Evolutionary conservation across 2,888 invertebrate genomes (phyloP).

Genomic region (Acrobasis consociella): DNA sequence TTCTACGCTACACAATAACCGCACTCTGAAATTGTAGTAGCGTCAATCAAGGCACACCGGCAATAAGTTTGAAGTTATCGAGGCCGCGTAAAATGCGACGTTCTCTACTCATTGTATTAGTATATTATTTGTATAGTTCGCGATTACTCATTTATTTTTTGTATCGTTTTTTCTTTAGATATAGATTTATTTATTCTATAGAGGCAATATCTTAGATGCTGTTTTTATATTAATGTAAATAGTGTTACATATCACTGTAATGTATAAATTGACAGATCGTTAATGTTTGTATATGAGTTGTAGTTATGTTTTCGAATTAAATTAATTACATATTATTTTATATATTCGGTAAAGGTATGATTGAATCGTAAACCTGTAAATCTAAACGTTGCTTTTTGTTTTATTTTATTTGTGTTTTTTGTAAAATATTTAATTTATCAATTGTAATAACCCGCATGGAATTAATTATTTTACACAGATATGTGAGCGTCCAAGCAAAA

Average conservation of each 20-base stretch:
- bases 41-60: too few species aligned
- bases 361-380: not conserved
- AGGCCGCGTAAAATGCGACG: not conserved
- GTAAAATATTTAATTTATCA: constrained; percentile 28
- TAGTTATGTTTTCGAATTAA: constrained; percentile 20
- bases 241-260: constrained; percentile 65
- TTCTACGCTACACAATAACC: too few species aligned
- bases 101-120: constrained; percentile 37
- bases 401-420: constrained; percentile 31
- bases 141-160: constrained; percentile 35
- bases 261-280: constrained; percentile 49
- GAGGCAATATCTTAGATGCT: constrained; percentile 40
- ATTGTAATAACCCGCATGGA: constrained; percentile 8
- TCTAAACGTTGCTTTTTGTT: constrained; percentile 34
- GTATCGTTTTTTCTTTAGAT: constrained; percentile 45
- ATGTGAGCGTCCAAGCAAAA: too few species aligned
- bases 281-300: constrained; percentile 35
- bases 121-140: constrained; percentile 45
- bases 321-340: not conserved
- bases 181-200: constrained; percentile 50
- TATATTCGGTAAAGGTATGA: constrained; percentile 1
- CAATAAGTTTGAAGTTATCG: not conserved
- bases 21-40: too few species aligned
- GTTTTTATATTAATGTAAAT: constrained; percentile 54
- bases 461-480: constrained; percentile 20